Evolutionary conservation across 1,140 invertebrate species (phyloP), one percentile per base, ranked within the genome.

Genomic region (Platyura marginata): DNA sequence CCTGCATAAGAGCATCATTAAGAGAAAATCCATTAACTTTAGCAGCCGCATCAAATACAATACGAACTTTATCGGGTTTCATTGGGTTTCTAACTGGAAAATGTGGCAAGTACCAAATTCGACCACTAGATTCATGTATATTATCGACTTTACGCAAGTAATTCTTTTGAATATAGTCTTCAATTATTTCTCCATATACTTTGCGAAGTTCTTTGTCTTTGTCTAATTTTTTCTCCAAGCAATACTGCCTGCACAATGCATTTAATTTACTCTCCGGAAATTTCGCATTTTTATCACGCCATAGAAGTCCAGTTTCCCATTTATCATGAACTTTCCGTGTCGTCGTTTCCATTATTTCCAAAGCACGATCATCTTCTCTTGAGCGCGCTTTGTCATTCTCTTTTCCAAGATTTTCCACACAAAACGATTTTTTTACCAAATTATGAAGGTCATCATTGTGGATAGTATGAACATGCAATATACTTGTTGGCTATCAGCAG

Each of bases 81-180:
- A 46, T 48, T 18, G 49, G 44, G 32, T 55, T 51, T 1, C 36
- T 18, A 0, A 57, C 54, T 0, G 41, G 49, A 40, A 57, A 57
- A 29, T 59, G 55, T 9, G 54, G 52, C 9, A 59, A 42, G 42
- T 56, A 58, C 56, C 56, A 60, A 21, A 23, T 21, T 15, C 25
- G 21, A 9, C 34, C 37, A n/a, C 34, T 23, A 18, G 13, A 1
- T 49, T n/a, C n/a, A n/a, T n/a, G n/a, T n/a, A n/a, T n/a, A n/a
- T n/a, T n/a, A n/a, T n/a, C n/a, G n/a, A n/a, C n/a, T n/a, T n/a
- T n/a, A n/a, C n/a, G n/a, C n/a, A n/a, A 49, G 25, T 53, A 54
- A 0, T 47, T 44, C 15, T 46, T 22, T 13, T 40, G 3, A 13
- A 49, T 37, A 5, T 51, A 41, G n/a, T 45, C 39, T 1, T 51